A percentile compares a stretch with the other conserved stretches of the same genome.
Evolutionary conservation across 2,888 invertebrate genomes (phyloP).

Genomic region (Andricus curvator): DNA sequence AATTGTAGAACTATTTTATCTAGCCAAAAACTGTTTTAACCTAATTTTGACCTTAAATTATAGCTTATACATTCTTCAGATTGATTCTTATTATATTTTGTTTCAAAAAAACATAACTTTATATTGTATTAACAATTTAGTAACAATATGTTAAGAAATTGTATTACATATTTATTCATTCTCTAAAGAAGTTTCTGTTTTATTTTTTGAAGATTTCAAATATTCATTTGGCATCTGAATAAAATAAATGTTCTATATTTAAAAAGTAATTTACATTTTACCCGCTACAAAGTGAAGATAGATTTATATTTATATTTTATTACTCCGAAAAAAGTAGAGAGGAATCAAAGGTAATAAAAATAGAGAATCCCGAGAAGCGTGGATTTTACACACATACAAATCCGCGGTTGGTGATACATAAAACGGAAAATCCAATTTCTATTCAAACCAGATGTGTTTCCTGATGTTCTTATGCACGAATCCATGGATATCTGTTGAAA

Average conservation of each 20-base stretch:
- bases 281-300: neutral
- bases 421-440: constrained; percentile 6
- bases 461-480: neutral
- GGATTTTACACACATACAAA: neutral
- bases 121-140: no score
- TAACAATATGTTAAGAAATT: no score
- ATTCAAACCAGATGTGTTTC: neutral
- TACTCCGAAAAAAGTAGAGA: neutral
- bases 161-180: no score
- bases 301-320: neutral
- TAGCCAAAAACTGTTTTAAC: neutral
- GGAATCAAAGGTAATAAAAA: neutral
- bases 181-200: no score
- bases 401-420: neutral
- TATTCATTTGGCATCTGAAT: no score
- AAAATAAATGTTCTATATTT: no score
- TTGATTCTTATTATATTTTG: neutral
- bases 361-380: neutral
- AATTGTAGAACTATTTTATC: neutral
- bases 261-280: neutral
- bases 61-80: neutral
- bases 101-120: neutral
- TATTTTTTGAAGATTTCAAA: no score
- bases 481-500: neutral
- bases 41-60: neutral